Evolutionary conservation across 64 coral and sea anemone genomes (phyloP).

Genomic region (Montipora capricornis): DNA sequence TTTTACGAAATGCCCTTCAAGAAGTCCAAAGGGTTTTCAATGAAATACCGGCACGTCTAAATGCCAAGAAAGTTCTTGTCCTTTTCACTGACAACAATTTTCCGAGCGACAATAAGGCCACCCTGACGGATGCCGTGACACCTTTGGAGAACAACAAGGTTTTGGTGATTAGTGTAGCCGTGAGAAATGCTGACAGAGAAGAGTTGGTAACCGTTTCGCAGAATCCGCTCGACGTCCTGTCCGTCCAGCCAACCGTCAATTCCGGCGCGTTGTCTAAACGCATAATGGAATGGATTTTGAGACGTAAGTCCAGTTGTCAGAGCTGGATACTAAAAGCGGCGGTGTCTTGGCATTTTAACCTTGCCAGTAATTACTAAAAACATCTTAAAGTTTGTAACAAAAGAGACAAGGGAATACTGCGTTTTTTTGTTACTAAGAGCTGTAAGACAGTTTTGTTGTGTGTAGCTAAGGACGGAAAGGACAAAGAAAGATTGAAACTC

Average conservation of each 20-base stretch:
- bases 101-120: background rate
- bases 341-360: too few relatives aligned
- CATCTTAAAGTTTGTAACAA: too few relatives aligned
- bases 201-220: constrained; percentile 25
- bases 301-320: constrained; percentile 25
- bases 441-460: too few relatives aligned
- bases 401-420: too few relatives aligned
- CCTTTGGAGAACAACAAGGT: background rate
- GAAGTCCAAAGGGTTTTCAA: constrained; percentile 64
- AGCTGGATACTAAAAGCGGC: too few relatives aligned
- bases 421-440: too few relatives aligned
- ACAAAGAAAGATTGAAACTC: too few relatives aligned
- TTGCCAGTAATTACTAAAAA: too few relatives aligned
- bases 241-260: background rate
- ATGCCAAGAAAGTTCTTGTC: constrained; percentile 81
- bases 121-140: constrained; percentile 7
- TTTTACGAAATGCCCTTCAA: constrained; percentile 56
- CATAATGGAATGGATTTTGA: constrained; percentile 78
- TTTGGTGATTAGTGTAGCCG: constrained; percentile 13
- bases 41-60: constrained; percentile 17
- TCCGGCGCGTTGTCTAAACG: constrained; percentile 42
- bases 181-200: background rate
- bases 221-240: constrained; percentile 50
- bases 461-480: too few relatives aligned
- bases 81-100: constrained; percentile 74